Conservation (phyloP, 1,140 invertebrate species). For the Galleria mellonella region DNA sequence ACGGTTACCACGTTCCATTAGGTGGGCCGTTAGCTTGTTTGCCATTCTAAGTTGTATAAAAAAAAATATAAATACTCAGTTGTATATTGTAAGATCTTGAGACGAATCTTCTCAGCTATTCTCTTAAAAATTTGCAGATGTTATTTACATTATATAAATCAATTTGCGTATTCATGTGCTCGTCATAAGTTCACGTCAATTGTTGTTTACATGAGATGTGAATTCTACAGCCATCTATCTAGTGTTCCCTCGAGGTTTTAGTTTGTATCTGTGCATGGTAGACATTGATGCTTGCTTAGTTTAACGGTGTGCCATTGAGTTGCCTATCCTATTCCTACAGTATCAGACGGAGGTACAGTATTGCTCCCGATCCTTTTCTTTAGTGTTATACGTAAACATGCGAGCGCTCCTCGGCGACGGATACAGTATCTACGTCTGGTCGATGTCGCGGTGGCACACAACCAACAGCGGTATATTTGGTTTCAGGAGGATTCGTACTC, state of each 20-base stretch:
- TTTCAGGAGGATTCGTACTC: conserved; percentile 72
- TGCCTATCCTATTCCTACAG: conserved; percentile 14
- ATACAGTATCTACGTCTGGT: conserved; percentile 49
- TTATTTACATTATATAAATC: too few species aligned
- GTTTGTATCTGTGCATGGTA: conserved; percentile 41
- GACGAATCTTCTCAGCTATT: too few species aligned
- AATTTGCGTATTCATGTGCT: too few species aligned
- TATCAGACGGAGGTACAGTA: conserved; percentile 46
- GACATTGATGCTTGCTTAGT: conserved; percentile 25
- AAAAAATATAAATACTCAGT: too few species aligned
- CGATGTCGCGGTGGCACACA: conserved; percentile 26
- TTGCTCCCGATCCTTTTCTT: conserved; percentile 6
- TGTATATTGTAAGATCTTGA: too few species aligned
- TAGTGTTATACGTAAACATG: conserved; percentile 4
- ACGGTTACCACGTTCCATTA: too few species aligned
- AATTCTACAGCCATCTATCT: conserved; percentile 65
- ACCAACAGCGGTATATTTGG: conserved; percentile 57
- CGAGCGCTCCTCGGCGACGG: not conserved
- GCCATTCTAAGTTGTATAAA: too few species aligned
- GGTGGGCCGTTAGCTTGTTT: too few species aligned
- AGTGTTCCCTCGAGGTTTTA: conserved; percentile 17
- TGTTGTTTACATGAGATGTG: conserved; percentile 11
- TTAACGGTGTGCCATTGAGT: conserved; percentile 20
- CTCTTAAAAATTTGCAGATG: too few species aligned
- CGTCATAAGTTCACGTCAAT: too few species aligned